Conservation (phyloP, 2,113 vertebrate genomes). For the Myocastor coypus region DNA sequence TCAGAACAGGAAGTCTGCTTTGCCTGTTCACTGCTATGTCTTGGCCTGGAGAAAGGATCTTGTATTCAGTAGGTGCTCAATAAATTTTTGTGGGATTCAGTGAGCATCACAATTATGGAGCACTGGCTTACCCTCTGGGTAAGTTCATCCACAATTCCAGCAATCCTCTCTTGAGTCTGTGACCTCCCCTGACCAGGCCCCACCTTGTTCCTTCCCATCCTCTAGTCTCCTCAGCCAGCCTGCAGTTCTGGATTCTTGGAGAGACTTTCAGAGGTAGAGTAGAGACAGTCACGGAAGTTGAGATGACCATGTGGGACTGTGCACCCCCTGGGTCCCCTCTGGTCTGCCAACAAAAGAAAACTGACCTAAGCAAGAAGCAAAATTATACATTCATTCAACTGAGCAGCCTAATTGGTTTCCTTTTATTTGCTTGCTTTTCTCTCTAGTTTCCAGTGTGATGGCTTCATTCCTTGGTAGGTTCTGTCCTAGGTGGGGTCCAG, state of each 20-base stretch:
- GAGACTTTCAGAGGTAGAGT: neutral
- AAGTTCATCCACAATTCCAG: neutral
- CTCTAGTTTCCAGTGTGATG: neutral
- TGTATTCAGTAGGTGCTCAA: too few relatives aligned
- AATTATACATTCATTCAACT: neutral
- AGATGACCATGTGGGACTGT: neutral
- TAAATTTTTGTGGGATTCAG: neutral
- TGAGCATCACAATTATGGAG: neutral
- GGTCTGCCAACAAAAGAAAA: neutral
- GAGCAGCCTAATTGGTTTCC: neutral
- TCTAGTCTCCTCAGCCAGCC: neutral
- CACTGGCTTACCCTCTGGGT: fast-evolving
- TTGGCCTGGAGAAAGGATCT: neutral
- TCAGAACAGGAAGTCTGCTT: neutral
- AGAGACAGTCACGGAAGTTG: neutral
- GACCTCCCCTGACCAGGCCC: neutral
- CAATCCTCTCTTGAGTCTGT: neutral
- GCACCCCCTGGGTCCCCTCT: neutral
- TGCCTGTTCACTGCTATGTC: neutral
- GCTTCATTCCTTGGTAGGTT: neutral
- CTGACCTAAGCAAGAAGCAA: neutral
- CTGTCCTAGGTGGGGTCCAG: neutral
- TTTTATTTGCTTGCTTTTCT: neutral
- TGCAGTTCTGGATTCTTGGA: neutral
- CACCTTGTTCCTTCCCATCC: neutral